Conservation (phyloP, 1,140 invertebrate species). For the Lordiphosa mommai region DNA sequence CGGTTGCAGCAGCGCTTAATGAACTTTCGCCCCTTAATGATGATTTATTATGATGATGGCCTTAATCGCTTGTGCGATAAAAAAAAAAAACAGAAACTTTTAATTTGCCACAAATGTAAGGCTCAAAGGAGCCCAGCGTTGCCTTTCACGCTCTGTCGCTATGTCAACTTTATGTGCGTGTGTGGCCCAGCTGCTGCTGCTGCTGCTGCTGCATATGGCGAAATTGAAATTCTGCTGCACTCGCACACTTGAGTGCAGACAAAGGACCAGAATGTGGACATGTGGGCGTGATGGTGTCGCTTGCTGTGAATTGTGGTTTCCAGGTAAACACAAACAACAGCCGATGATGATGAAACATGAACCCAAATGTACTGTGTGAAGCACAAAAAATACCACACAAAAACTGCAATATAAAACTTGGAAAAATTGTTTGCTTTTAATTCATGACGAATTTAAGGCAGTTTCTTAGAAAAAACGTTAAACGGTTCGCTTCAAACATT, state of each 20-base stretch:
- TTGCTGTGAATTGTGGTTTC: slow-evolving; percentile 5
- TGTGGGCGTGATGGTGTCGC: neutral
- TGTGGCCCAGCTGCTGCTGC: too few species aligned
- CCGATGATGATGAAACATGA: too few species aligned
- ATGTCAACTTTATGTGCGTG: slow-evolving; percentile 17
- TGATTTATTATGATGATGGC: slow-evolving; percentile 67
- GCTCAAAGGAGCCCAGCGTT: slow-evolving; percentile 6
- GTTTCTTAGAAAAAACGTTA: too few species aligned
- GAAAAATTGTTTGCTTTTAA: too few species aligned
- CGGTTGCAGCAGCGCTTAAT: slow-evolving; percentile 37
- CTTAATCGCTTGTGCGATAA: slow-evolving; percentile 53
- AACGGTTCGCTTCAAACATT: too few species aligned
- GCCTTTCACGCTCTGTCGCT: slow-evolving; percentile 1
- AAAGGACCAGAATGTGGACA: slow-evolving; percentile 1
- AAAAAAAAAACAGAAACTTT: slow-evolving; percentile 34
- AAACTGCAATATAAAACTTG: too few species aligned
- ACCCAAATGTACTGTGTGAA: too few species aligned
- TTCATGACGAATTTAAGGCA: too few species aligned
- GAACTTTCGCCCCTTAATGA: slow-evolving; percentile 55
- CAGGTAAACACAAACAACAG: neutral
- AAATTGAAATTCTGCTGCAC: slow-evolving; percentile 46
- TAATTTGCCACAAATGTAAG: slow-evolving; percentile 39
- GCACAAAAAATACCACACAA: too few species aligned
- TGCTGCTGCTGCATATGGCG: slow-evolving; percentile 40
- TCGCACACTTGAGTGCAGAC: neutral